phyloP scores from a whole-genome alignment of 2,113 vertebrate genomes.

The Chaenogobius annularis region DNA sequence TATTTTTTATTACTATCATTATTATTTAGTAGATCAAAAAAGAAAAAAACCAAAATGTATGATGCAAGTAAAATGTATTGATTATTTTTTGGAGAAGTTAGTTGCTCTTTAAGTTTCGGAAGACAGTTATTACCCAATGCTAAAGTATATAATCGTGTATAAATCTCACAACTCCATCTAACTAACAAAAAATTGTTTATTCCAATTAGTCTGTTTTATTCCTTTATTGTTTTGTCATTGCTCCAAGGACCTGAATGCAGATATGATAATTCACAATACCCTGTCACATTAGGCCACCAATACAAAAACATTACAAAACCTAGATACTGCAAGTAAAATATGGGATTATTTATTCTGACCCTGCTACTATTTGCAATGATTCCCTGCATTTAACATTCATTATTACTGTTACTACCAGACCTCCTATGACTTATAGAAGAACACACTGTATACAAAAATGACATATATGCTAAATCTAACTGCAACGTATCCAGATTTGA shows the following conservation, averaged over 20 bases:
- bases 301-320: constrained; percentile 62
- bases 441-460: constrained; percentile 15
- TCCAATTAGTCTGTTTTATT: neutral
- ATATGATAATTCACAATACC: constrained; percentile 61
- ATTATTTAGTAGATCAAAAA: no score
- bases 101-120: neutral
- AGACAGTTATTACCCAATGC: neutral
- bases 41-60: no score
- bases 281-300: constrained; percentile 61
- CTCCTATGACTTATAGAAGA: constrained; percentile 28
- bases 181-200: neutral
- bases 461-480: constrained; percentile 18
- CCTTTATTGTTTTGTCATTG: neutral
- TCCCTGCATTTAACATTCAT: constrained; percentile 36
- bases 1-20: no score
- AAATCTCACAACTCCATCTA: neutral
- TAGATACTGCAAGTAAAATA: constrained; percentile 30
- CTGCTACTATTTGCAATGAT: constrained; percentile 44
- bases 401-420: constrained; percentile 27
- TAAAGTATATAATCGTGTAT: neutral
- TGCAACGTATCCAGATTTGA: constrained; percentile 25
- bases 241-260: neutral
- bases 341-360: constrained; percentile 25
- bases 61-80: no score
- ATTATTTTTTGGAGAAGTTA: neutral